Conservation (phyloP, 2,113 vertebrate species). For the Spheniscus mendiculus region DNA sequence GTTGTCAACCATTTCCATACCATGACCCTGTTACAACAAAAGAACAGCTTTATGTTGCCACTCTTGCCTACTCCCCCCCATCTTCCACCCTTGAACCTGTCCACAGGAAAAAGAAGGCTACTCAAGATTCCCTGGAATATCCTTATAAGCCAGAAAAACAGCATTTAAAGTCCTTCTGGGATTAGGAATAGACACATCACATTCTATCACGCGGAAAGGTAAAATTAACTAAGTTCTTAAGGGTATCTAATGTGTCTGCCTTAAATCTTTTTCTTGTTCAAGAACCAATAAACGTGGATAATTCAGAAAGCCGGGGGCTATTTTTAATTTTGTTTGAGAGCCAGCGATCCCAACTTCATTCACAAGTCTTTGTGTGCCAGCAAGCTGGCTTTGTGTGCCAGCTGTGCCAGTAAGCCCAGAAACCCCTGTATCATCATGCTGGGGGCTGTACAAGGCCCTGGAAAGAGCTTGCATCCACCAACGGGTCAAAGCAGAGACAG, state of each 20-base stretch:
- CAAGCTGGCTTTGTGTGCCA: background rate
- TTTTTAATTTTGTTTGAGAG: background rate
- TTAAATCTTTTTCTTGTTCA: background rate
- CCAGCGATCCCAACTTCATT: background rate
- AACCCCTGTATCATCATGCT: background rate
- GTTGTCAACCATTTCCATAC: constrained; percentile 11
- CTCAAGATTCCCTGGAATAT: background rate
- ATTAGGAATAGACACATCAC: background rate
- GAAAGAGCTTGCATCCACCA: background rate
- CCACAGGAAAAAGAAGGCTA: background rate
- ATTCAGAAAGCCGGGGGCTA: background rate
- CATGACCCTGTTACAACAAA: background rate
- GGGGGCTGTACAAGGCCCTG: background rate
- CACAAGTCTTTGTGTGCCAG: background rate
- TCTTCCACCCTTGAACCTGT: background rate
- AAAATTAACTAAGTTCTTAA: background rate
- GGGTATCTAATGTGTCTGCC: background rate
- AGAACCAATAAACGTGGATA: background rate
- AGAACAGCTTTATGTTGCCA: background rate
- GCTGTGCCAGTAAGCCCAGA: background rate
- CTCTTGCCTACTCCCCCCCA: background rate
- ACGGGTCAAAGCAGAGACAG: background rate
- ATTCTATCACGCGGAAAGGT: background rate
- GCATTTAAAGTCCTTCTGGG: background rate
- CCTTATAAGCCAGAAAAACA: background rate